Conservation (phyloP, 1,140 invertebrate genomes). For the Formica selysi region DNA sequence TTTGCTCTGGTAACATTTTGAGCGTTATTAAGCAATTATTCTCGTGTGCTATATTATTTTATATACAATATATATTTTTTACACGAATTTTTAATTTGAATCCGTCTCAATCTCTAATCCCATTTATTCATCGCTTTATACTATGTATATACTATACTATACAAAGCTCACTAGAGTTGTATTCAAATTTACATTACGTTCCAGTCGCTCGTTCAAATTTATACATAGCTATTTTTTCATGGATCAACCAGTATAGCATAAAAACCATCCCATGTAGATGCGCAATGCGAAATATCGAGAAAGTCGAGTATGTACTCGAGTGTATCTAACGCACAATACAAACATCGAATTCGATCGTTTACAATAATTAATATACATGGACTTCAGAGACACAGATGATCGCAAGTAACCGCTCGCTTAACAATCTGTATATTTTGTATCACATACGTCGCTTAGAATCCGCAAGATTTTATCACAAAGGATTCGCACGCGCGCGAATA, state of each 20-base stretch:
- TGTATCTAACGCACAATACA: slow-evolving; percentile 49
- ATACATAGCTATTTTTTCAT: slow-evolving; percentile 26
- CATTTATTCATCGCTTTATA: slow-evolving; percentile 41
- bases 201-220: slow-evolving; percentile 14
- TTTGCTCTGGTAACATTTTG: not conserved
- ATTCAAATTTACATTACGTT: slow-evolving; percentile 46
- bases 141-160: slow-evolving; percentile 33
- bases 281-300: slow-evolving; percentile 43
- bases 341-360: slow-evolving; percentile 55
- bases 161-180: slow-evolving; percentile 56
- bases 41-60: not conserved
- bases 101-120: slow-evolving; percentile 28
- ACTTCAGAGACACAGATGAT: slow-evolving; percentile 56
- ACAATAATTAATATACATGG: slow-evolving; percentile 58
- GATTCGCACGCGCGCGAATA: slow-evolving; percentile 26
- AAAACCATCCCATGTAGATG: slow-evolving; percentile 41
- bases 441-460: slow-evolving; percentile 51
- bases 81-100: slow-evolving; percentile 14
- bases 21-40: not conserved
- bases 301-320: slow-evolving; percentile 42
- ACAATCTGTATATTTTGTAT: slow-evolving; percentile 55
- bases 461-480: slow-evolving; percentile 53
- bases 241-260: slow-evolving; percentile 36
- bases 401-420: slow-evolving; percentile 54
- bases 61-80: not conserved